Conservation (phyloP, 2,888 invertebrate species). For the Sipunculus nudus region DNA sequence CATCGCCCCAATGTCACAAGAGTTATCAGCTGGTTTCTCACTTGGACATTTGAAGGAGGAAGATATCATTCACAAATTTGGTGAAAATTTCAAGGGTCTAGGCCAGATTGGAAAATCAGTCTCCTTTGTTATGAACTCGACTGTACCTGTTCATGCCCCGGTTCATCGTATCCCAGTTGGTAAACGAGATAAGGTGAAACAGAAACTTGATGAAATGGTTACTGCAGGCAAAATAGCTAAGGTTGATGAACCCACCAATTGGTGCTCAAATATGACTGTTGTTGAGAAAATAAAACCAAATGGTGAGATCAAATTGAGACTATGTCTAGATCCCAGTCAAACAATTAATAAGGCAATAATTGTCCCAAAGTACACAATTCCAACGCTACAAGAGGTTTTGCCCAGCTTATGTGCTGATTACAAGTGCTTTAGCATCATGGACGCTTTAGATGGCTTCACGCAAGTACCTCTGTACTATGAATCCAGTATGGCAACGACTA, state of each 20-base stretch:
- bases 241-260: background rate
- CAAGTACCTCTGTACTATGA: constrained; percentile 3
- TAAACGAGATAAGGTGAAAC: background rate
- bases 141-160: constrained; percentile 3
- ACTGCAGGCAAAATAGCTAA: background rate
- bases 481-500: constrained; percentile 7
- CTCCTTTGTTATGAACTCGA: background rate
- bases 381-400: constrained; percentile 7
- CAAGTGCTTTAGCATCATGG: constrained; percentile 8
- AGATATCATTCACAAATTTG: too few relatives aligned
- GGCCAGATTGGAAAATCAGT: constrained; percentile 9
- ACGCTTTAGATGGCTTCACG: constrained; percentile 10
- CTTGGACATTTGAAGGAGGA: too few relatives aligned
- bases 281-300: constrained; percentile 2
- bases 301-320: constrained; percentile 6
- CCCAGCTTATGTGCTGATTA: background rate
- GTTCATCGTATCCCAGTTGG: constrained; percentile 6
- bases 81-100: background rate
- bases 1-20: too few relatives aligned
- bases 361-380: constrained; percentile 5
- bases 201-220: background rate
- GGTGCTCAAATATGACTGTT: constrained; percentile 9
- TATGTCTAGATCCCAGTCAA: constrained; percentile 22
- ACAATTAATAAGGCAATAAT: constrained; percentile 16
- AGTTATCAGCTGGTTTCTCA: too few relatives aligned